These are phyloP conservation scores for Drosophila orena DNA, from an alignment of 1,140 invertebrate species.

Conservation along the genomic window DNA sequence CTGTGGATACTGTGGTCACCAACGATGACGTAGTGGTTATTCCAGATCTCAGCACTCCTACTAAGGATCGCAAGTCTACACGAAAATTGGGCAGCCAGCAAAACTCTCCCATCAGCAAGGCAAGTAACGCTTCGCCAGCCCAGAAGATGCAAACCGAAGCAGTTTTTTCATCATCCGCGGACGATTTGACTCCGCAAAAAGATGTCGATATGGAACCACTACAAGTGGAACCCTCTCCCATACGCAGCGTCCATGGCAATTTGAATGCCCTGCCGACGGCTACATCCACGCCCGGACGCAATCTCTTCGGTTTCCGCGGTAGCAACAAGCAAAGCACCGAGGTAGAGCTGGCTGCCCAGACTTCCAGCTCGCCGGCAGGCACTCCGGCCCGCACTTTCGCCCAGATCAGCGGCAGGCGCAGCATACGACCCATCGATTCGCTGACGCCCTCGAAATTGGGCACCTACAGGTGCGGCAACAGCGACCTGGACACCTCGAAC, in stretches of 20 bases:
- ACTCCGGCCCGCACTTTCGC: constrained; percentile 56
- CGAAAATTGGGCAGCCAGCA: constrained; percentile 48
- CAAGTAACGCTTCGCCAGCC: constrained; percentile 10
- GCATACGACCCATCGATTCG: constrained; percentile 56
- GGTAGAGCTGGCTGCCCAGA: constrained; percentile 52
- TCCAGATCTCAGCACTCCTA: constrained; percentile 40
- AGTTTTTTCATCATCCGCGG: neutral
- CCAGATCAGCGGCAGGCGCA: constrained; percentile 75
- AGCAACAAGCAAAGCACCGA: constrained; percentile 57
- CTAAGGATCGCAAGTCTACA: constrained; percentile 49
- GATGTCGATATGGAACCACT: constrained; percentile 78
- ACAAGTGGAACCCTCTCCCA: constrained; percentile 60
- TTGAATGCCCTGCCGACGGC: constrained; percentile 51
- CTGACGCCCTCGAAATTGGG: constrained; percentile 70
- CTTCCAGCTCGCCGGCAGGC: constrained; percentile 45
- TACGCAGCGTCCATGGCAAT: constrained; percentile 17
- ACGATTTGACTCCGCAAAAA: constrained; percentile 15
- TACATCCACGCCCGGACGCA: constrained; percentile 76
- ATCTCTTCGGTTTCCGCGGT: constrained; percentile 50
- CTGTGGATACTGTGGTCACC: constrained; percentile 9
- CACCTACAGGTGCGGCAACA: constrained; percentile 65
- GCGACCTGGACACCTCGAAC: constrained; percentile 67
- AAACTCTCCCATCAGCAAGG: constrained; percentile 44
- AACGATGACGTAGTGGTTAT: constrained; percentile 7
- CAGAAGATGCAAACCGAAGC: constrained; percentile 18